Conservation (phyloP, 2,797 vertebrate species). For the Sebastes flavidus region DNA sequence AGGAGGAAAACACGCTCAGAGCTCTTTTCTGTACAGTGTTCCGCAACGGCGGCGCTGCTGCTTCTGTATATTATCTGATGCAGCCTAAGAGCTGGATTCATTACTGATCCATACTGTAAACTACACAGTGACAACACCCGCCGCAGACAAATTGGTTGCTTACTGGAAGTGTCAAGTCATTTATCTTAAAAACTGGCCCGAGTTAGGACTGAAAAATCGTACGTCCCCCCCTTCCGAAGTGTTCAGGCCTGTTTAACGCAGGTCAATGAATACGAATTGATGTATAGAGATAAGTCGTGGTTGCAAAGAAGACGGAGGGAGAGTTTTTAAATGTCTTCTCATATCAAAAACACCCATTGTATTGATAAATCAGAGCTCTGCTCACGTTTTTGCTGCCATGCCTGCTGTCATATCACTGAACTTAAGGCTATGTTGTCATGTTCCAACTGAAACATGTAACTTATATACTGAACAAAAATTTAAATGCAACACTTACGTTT, state of each 20-base stretch:
- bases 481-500: too few species aligned
- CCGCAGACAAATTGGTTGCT: conserved; percentile 30
- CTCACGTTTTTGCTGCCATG: too few species aligned
- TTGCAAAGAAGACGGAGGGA: too few species aligned
- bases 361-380: too few species aligned
- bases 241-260: neutral
- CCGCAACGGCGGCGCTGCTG: neutral
- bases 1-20: neutral
- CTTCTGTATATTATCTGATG: neutral
- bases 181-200: conserved; percentile 16
- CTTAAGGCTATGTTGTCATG: too few species aligned
- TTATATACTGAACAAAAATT: too few species aligned
- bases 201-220: neutral
- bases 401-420: too few species aligned
- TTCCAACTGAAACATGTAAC: too few species aligned
- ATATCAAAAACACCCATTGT: too few species aligned
- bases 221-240: neutral
- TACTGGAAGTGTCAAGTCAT: conserved; percentile 31
- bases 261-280: neutral
- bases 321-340: too few species aligned
- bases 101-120: conserved; percentile 10
- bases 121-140: neutral
- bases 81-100: conserved; percentile 10
- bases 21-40: neutral
- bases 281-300: too few species aligned